Conservation (phyloP, 1,140 invertebrate species). For the Campoletis sonorensis region DNA sequence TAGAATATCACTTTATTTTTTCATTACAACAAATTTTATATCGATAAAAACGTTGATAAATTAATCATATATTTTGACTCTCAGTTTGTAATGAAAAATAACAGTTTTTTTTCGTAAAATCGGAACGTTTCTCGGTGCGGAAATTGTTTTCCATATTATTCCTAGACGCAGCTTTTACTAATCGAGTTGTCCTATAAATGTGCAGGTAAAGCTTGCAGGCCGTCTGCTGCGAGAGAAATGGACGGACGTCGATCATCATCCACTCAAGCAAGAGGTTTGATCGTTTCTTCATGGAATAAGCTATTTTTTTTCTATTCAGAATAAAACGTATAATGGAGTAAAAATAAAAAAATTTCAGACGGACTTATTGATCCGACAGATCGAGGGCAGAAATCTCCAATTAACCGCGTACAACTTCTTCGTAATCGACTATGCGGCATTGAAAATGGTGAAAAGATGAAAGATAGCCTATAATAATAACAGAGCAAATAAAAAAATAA, state of each 20-base stretch:
- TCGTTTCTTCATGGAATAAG: neutral
- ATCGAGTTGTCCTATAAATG: neutral
- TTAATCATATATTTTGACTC: too few relatives aligned
- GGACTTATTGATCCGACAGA: constrained; percentile 45
- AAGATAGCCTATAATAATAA: neutral
- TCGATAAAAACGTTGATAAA: too few relatives aligned
- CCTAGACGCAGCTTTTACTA: neutral
- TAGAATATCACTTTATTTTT: too few relatives aligned
- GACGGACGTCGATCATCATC: constrained; percentile 51
- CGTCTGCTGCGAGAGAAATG: constrained; percentile 45
- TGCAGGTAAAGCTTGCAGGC: constrained; percentile 47
- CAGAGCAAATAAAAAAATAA: neutral
- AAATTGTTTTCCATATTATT: neutral
- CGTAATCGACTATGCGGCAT: constrained; percentile 49
- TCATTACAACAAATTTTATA: too few relatives aligned
- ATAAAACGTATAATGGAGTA: neutral
- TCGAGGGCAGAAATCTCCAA: constrained; percentile 41
- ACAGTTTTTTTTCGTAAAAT: too few relatives aligned
- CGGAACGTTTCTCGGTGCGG: neutral
- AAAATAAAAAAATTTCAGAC: constrained; percentile 42
- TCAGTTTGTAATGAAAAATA: too few relatives aligned
- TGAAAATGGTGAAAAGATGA: constrained; percentile 48
- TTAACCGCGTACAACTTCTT: constrained; percentile 50
- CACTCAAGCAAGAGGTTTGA: constrained; percentile 50
- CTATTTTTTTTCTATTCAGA: neutral